phyloP scores from a whole-genome alignment of 2,797 vertebrate species.

The Rhadinocentrus ornatus region DNA sequence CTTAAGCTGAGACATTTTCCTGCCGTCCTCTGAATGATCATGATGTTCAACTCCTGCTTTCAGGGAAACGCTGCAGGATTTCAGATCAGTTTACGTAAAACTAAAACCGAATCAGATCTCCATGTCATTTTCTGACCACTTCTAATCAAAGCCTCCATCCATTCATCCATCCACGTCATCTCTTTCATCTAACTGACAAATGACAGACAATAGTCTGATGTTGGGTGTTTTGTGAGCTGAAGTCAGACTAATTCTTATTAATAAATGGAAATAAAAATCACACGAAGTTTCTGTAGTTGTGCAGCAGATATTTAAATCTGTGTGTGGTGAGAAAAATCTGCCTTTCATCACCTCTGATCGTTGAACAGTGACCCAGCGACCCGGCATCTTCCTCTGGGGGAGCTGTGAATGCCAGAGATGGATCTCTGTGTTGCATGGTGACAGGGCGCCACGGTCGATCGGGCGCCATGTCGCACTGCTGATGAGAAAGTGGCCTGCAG shows the following conservation, averaged over 20 bases:
- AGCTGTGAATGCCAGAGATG: not conserved
- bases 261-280: not conserved
- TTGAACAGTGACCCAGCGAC: constrained; percentile 36
- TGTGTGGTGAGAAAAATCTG: not conserved
- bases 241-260: not conserved
- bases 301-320: not conserved
- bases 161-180: not conserved
- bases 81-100: not conserved
- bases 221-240: not conserved
- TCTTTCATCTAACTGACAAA: not conserved
- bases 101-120: not conserved
- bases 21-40: not conserved
- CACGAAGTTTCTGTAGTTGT: too few species aligned
- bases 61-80: not conserved
- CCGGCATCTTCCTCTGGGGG: not conserved
- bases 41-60: not conserved
- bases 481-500: constrained; percentile 46
- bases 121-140: not conserved
- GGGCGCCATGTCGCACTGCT: constrained; percentile 38
- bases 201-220: not conserved
- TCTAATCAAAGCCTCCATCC: not conserved
- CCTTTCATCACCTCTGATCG: constrained; percentile 57
- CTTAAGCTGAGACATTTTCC: not conserved
- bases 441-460: constrained; percentile 27
- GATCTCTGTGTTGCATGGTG: not conserved